Base-by-base conservation (phyloP, 2,888 invertebrate genomes). In the Lepidonotus clava region DNA sequence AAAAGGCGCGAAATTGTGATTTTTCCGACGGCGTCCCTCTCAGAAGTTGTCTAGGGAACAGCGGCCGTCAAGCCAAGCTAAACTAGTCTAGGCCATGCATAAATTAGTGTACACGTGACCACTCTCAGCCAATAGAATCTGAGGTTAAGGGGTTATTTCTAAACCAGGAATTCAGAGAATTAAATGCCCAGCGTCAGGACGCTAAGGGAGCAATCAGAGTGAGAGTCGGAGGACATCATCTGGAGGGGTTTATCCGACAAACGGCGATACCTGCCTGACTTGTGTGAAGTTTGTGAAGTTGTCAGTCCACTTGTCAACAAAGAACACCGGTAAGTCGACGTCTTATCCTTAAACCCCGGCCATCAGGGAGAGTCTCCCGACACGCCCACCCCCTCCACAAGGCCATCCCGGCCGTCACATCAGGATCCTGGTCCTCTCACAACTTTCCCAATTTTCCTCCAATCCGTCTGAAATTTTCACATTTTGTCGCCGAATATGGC, bases 111-210 rank as follows among this genome's bases (percentile, higher is more conserved):
- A 34, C 76, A 76, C 76, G 76, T 76, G 76, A 38, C 28, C 18
- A 24, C 4, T 18, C 18, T 76, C 38, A 76, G 76, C 76, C 76
- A 76, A 76, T 76, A 76, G 76, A 76, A 76, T 76, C 76, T n/a
- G 21, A 40, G 36, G 76, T 76, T 76, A 76, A 40, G 76, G 76
- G 76, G 76, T 76, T 76, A 76, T 76, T 76, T 24, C 14, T 34
- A 76, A 76, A 76, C 76, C 40, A 76, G 40, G 76, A 76, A 76
- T 76, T 76, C 76, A 76, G 38, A 40, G 76, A 76, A 76, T 76
- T 76, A 76, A 76, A 76, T 34, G 76, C 38, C 76, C 76, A 40
- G 76, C 76, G 28, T 76, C 76, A 76, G 11, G 36, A 76, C 38
- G 21, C 38, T 40, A 6, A 76, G 28, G 36, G 21, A 40, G 38